Conservation (phyloP, 2,888 invertebrate species). For the Coecobrya sp. region DNA sequence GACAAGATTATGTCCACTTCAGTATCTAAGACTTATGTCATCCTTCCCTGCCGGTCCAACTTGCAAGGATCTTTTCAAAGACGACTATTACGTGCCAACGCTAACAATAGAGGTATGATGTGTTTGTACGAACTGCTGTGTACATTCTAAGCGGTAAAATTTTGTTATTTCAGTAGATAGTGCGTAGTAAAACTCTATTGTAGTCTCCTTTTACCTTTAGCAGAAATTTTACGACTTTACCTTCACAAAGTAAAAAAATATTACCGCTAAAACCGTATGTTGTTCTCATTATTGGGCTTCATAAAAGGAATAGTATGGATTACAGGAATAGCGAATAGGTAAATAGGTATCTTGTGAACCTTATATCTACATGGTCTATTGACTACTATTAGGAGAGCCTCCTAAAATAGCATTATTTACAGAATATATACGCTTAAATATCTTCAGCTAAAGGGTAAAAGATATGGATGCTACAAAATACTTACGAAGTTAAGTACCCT, state of each 20-base stretch:
- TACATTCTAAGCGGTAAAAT: no score
- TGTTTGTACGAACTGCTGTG: not conserved
- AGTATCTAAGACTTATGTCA: not conserved
- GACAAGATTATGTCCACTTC: not conserved
- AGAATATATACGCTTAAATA: not conserved
- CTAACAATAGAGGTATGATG: not conserved
- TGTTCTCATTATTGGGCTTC: not conserved
- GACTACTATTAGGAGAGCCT: not conserved
- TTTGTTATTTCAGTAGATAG: not conserved
- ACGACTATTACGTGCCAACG: not conserved
- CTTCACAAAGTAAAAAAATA: not conserved
- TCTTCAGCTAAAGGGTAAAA: not conserved
- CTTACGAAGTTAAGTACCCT: not conserved
- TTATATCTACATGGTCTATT: not conserved
- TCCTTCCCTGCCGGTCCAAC: slow-evolving; percentile 7
- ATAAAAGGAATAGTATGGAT: not conserved
- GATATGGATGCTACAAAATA: not conserved
- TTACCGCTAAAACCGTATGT: slow-evolving; percentile 4
- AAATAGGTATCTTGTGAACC: not conserved
- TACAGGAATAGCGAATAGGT: not conserved
- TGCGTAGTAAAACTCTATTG: not conserved
- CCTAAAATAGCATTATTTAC: not conserved
- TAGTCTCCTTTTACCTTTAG: not conserved
- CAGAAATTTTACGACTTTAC: not conserved
- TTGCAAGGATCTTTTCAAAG: not conserved